Evolutionary conservation across 2,888 invertebrate species (phyloP), one percentile per base, ranked within the genome.

Genomic region (Acleris laterana): DNA sequence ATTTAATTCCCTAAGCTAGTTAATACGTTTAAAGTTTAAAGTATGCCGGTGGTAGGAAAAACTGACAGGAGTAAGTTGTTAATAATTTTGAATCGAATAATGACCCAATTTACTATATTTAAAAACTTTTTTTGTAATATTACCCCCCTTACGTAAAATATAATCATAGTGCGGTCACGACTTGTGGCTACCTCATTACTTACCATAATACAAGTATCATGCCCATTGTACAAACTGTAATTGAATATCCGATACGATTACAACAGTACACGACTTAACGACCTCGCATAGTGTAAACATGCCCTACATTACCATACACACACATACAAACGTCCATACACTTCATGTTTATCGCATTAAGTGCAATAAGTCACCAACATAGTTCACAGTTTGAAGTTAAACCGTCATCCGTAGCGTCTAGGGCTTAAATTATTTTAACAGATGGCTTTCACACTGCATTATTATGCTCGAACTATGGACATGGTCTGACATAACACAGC

Each of bases 261-360:
- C 20, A 65, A 61, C 77, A 72, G 76, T 63, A 66, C 68, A 72
- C 72, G 70, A 73, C 79, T 78, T 79, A 79, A 79, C 81, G 83
- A 80, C 85, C 86, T 84, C 84, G 84, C 77, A 82, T 80, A 82
- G 83, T 83, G 85, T 86, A 84, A 83, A 83, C 79, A 81, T 85
- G 86, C 80, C 87, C 89, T 79, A 89, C 83, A 87, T 88, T 81
- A 83, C 79, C 77, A 75, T 73, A 78, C 79, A 81, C 74, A 80
- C 80, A 74, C 79, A 85, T 80, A 83, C 11, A 56, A 80, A 83
- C 81, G 82, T 80, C 81, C 77, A 83, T 53, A 55, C 50, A 32
- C 64, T 55, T 77, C 78, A 78, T 78, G 78, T 81, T 79, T 76
- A 82, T 80, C 78, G 78, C 78, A 78, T 78, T 81, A 83, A 83